Evolutionary conservation across 2,113 vertebrate species (phyloP).

Genomic region (Eulemur macaco): DNA sequence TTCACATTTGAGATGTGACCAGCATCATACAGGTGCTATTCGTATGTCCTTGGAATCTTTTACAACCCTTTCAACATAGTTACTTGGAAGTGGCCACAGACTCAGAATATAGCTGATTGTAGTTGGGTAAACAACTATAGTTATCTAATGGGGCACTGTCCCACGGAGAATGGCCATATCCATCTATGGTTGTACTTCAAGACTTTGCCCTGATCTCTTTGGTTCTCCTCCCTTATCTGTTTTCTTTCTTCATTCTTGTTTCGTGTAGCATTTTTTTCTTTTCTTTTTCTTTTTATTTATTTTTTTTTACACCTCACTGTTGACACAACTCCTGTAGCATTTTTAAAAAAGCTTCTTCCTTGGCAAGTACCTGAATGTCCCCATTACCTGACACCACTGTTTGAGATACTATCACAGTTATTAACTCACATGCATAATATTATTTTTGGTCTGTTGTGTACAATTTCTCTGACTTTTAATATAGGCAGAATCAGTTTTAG

Average conservation of each 20-base stretch:
- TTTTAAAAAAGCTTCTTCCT: not conserved
- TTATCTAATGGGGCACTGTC: not conserved
- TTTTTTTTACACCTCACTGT: too few relatives aligned
- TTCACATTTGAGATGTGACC: not conserved
- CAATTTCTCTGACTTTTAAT: not conserved
- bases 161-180: not conserved
- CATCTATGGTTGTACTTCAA: not conserved
- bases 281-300: too few relatives aligned
- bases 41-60: not conserved
- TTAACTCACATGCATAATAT: not conserved
- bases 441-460: not conserved
- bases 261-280: too few relatives aligned
- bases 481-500: not conserved
- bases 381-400: not conserved
- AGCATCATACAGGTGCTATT: not conserved
- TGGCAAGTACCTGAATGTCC: not conserved
- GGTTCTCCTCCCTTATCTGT: not conserved
- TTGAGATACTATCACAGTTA: not conserved
- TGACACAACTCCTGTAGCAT: too few relatives aligned
- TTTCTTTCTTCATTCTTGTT: not conserved
- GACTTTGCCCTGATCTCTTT: not conserved
- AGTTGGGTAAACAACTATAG: not conserved
- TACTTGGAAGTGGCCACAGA: not conserved
- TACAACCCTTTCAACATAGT: not conserved
- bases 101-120: not conserved